phyloP scores from a whole-genome alignment of 64 coral and sea anemone species.

The Trachythela sp. region DNA sequence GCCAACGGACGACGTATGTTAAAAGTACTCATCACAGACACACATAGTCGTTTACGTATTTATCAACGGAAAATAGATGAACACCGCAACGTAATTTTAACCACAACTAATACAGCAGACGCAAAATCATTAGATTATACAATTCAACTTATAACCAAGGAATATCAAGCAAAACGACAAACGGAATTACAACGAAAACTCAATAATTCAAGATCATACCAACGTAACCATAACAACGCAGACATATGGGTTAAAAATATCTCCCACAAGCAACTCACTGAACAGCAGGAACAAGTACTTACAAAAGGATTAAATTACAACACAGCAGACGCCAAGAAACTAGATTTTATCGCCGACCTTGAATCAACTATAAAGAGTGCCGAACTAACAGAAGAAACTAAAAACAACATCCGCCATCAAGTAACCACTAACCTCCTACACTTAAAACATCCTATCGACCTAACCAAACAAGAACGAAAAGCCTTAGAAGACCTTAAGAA shows the following conservation, averaged over 20 bases:
- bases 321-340: neutral
- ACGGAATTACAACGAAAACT: neutral
- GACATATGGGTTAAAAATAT: neutral
- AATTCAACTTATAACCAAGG: neutral
- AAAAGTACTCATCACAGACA: neutral
- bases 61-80: neutral
- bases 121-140: neutral
- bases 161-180: neutral
- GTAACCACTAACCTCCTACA: neutral
- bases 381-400: neutral
- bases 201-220: neutral
- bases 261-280: neutral
- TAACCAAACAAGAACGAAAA: neutral
- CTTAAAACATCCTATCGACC: neutral
- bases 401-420: neutral
- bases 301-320: neutral
- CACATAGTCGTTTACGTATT: neutral
- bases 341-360: neutral
- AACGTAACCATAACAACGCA: neutral
- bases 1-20: neutral
- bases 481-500: neutral
- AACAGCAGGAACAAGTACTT: neutral
- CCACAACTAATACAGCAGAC: neutral
- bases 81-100: neutral
- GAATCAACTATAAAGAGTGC: neutral